Base-by-base conservation (phyloP, 2,888 invertebrate species). In the Andrena trimmerana region DNA sequence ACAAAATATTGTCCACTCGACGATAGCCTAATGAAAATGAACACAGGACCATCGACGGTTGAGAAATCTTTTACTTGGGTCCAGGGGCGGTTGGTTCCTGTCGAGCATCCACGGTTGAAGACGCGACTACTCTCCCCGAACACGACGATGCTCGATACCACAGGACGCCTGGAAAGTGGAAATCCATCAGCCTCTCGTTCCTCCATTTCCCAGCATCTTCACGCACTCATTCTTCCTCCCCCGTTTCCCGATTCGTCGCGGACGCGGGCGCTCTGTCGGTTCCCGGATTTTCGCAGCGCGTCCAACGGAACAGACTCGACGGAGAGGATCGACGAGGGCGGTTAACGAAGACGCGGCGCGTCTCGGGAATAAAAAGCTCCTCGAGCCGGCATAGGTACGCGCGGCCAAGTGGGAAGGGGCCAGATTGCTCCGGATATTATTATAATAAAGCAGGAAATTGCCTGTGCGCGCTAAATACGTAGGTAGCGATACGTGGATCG, bases 341-440 rank as follows among this genome's bases (percentile, higher is more conserved):
- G 67, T 75, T 81, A 80, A 81, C 86, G 78, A 81, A 84, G 67
- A 65, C 69, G 86, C 85, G 82, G 72, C 74, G 63, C 36, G 87
- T 76, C 76, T 83, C 71, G 78, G 72, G 86, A 80, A 81, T 79
- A 81, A 85, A 79, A 81, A 87, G 81, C 81, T 42, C 31, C 65
- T 20, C 50, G 71, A 68, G 52, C 70, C 50, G 36, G 54, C 42
- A 74, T 29, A 42, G 7, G 72, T 68, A 94, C 94, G 94, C 94
- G 92, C 93, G 94, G 92, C 95, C 95, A 95, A 95, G 95, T 81
- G 88, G 88, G 95, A 95, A 95, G 95, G 95, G 83, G 87, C 88
- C 88, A 88, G 89, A 88, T 87, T 86, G 81, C 89, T 75, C 88
- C 88, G 88, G 88, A 88, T 88, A 88, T 88, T 88, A 89, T 88